Conservation (phyloP, 2,888 invertebrate genomes). For the Antheraea yamamai region DNA sequence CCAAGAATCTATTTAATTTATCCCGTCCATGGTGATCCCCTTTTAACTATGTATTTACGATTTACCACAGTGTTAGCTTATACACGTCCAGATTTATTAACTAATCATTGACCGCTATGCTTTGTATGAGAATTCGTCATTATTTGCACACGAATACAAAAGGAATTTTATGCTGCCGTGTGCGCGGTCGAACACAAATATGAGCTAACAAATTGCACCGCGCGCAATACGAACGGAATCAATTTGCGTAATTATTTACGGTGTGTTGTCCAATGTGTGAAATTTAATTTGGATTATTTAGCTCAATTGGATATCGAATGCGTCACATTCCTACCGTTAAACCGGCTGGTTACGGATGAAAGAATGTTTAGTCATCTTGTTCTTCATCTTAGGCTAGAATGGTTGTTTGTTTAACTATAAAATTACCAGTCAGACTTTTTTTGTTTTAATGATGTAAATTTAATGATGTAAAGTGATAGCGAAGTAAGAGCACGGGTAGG, state of each 20-base stretch:
- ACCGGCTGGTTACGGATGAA: neutral
- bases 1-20: too few species aligned
- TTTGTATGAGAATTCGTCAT: neutral
- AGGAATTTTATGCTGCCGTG: neutral
- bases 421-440: too few species aligned
- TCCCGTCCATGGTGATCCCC: too few species aligned
- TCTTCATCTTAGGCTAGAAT: too few species aligned
- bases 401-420: too few species aligned
- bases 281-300: conserved; percentile 22
- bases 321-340: neutral
- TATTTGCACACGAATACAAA: neutral
- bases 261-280: conserved; percentile 43
- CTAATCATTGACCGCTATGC: conserved; percentile 6
- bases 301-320: neutral
- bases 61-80: too few species aligned
- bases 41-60: too few species aligned
- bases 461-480: too few species aligned
- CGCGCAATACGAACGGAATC: conserved; percentile 46
- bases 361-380: neutral
- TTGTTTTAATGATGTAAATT: too few species aligned
- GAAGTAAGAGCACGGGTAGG: too few species aligned
- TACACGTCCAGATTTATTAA: too few species aligned
- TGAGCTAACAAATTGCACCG: neutral
- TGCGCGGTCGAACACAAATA: neutral
- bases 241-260: conserved; percentile 62